Percentiles rank a stretch among this genome's conserved stretches.
Conservation (phyloP, 2,888 invertebrate species). For the Aporophyla lueneburgensis region DNA sequence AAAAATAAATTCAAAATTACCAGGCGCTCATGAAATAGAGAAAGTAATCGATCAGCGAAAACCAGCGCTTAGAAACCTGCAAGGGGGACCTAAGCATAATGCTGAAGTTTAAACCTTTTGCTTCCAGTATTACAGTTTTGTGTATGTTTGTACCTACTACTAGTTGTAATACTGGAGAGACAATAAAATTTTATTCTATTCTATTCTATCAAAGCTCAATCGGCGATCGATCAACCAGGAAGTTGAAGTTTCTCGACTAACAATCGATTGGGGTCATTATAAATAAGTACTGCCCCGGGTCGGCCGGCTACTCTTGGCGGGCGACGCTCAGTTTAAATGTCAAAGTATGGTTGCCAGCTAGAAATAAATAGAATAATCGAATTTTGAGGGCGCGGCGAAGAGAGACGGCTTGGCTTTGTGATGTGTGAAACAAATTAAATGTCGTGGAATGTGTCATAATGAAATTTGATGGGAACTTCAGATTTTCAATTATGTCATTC, state of each 20-base stretch:
- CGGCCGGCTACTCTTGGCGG: conserved; percentile 56
- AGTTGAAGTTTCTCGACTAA: conserved; percentile 23
- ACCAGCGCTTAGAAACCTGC: too few species aligned
- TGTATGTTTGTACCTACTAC: too few species aligned
- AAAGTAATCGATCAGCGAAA: conserved; percentile 40
- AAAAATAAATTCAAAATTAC: conserved; percentile 27
- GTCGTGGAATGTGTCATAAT: background rate
- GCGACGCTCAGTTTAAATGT: conserved; percentile 56
- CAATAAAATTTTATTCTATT: too few species aligned
- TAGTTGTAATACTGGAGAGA: too few species aligned
- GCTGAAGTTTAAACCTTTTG: too few species aligned
- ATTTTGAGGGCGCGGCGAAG: conserved; percentile 66
- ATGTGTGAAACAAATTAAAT: background rate
- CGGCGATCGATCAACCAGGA: conserved; percentile 62
- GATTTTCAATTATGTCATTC: too few species aligned
- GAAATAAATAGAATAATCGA: conserved; percentile 55
- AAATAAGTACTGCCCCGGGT: conserved; percentile 61
- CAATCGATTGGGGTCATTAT: conserved; percentile 60
- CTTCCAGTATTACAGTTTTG: too few species aligned
- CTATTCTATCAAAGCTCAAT: conserved; percentile 41
- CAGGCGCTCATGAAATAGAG: conserved; percentile 8
- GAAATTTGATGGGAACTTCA: too few species aligned
- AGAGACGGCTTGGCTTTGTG: conserved; percentile 53
- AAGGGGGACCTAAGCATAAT: too few species aligned
- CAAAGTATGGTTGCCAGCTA: conserved; percentile 51